These are phyloP conservation scores for Solenodon paradoxus DNA, from an alignment of 2,113 vertebrate species.

Conservation along the genomic window DNA sequence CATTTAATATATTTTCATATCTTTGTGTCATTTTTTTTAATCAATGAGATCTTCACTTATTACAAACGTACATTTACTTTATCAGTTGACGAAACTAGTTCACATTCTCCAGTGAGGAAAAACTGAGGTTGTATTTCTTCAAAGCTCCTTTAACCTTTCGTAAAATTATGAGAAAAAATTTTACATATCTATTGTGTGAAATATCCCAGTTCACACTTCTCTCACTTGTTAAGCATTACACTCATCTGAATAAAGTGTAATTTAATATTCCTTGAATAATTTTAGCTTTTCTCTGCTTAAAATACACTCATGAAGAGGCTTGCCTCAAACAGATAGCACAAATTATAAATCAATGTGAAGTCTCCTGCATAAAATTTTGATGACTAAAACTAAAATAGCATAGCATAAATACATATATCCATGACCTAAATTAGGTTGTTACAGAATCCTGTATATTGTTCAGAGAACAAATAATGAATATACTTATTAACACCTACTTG, in stretches of 20 bases:
- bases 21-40: background rate
- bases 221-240: conserved; percentile 49
- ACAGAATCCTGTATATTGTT: background rate
- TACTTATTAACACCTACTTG: background rate
- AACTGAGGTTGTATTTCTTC: conserved; percentile 51
- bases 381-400: background rate
- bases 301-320: background rate
- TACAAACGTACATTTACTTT: conserved; percentile 22
- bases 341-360: background rate
- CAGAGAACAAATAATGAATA: background rate
- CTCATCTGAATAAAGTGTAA: conserved; percentile 49
- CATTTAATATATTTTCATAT: background rate
- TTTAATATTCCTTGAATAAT: conserved; percentile 57
- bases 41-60: background rate
- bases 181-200: conserved; percentile 4
- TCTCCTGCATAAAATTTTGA: background rate
- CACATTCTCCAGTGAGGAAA: conserved; percentile 66
- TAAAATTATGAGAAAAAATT: conserved; percentile 59
- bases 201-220: conserved; percentile 36
- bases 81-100: conserved; percentile 64
- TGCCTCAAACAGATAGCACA: background rate
- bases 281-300: conserved; percentile 55
- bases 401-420: background rate
- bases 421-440: background rate
- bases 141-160: conserved; percentile 50